phyloP scores from a whole-genome alignment of 2,888 invertebrate genomes.

The Leucophora obtusa region DNA sequence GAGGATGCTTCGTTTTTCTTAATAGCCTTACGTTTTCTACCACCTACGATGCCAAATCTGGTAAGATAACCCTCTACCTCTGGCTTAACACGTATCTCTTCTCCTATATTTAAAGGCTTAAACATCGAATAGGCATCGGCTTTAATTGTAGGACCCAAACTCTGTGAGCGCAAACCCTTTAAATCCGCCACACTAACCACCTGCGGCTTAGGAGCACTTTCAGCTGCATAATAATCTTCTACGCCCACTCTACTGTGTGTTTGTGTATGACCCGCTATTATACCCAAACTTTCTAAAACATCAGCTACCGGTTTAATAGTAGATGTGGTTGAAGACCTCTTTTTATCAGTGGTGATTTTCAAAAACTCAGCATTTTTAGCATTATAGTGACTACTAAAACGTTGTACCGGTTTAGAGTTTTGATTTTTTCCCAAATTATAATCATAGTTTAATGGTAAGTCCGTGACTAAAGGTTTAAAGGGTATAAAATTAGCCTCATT shows the following conservation, averaged over 20 bases:
- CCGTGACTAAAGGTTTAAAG: slow-evolving; percentile 61
- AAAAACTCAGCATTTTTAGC: slow-evolving; percentile 75
- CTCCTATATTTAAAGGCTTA: slow-evolving; percentile 77
- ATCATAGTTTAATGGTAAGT: slow-evolving; percentile 57
- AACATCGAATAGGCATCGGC: slow-evolving; percentile 77
- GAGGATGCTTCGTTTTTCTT: slow-evolving; percentile 69
- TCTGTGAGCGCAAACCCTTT: slow-evolving; percentile 68
- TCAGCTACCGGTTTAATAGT: slow-evolving; percentile 73
- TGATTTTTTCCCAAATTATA: slow-evolving; percentile 37
- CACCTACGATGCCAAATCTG: slow-evolving; percentile 78
- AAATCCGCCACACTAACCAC: slow-evolving; percentile 71
- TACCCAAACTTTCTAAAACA: slow-evolving; percentile 73
- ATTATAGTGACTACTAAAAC: slow-evolving; percentile 79
- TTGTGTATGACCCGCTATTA: slow-evolving; percentile 76
- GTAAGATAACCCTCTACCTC: slow-evolving; percentile 77
- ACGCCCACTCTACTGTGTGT: slow-evolving; percentile 70
- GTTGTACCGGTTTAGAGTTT: slow-evolving; percentile 66
- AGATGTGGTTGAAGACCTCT: slow-evolving; percentile 63
- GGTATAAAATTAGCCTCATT: slow-evolving; percentile 22
- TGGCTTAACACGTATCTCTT: slow-evolving; percentile 74
- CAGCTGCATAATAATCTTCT: slow-evolving; percentile 73
- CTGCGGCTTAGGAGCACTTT: slow-evolving; percentile 73
- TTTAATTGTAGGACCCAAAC: slow-evolving; percentile 71
- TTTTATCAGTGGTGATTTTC: slow-evolving; percentile 65
- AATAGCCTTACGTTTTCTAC: slow-evolving; percentile 71